These are phyloP conservation scores for Rhodinocichla rosea DNA, from an alignment of 2,113 vertebrate genomes.

Conservation along the genomic window DNA sequence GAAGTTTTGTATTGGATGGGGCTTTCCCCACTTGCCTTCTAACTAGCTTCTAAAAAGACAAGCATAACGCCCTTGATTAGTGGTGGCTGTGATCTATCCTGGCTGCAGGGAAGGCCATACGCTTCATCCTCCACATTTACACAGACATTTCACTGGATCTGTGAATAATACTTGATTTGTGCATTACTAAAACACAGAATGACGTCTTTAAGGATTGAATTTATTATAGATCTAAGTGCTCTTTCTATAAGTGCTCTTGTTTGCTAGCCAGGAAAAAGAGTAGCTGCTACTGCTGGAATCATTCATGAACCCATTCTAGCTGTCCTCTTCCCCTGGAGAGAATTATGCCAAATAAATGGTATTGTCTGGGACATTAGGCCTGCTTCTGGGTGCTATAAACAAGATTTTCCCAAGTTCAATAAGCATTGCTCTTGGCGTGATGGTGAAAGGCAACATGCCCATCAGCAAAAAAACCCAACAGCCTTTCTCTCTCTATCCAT, in stretches of 20 bases:
- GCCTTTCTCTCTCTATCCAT: not conserved
- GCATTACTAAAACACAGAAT: not conserved
- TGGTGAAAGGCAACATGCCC: not conserved
- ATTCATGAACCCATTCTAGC: not conserved
- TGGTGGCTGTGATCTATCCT: not conserved
- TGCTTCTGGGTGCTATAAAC: not conserved
- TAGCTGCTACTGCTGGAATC: not conserved
- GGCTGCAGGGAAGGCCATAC: not conserved
- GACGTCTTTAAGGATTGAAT: not conserved
- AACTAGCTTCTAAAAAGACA: not conserved
- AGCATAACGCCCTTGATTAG: not conserved
- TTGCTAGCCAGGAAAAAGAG: not conserved
- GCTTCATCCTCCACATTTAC: not conserved
- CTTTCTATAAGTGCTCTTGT: not conserved
- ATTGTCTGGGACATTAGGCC: not conserved
- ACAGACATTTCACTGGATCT: not conserved
- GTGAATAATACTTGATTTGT: not conserved
- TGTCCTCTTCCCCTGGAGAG: not conserved
- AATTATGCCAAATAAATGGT: not conserved
- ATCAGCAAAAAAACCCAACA: not conserved
- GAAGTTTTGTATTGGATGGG: not conserved
- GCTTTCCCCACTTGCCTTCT: not conserved
- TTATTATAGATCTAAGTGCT: not conserved
- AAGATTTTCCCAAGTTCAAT: not conserved
- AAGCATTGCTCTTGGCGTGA: not conserved